Base-by-base conservation (phyloP, 2,888 invertebrate genomes). In the Busseola fusca region DNA sequence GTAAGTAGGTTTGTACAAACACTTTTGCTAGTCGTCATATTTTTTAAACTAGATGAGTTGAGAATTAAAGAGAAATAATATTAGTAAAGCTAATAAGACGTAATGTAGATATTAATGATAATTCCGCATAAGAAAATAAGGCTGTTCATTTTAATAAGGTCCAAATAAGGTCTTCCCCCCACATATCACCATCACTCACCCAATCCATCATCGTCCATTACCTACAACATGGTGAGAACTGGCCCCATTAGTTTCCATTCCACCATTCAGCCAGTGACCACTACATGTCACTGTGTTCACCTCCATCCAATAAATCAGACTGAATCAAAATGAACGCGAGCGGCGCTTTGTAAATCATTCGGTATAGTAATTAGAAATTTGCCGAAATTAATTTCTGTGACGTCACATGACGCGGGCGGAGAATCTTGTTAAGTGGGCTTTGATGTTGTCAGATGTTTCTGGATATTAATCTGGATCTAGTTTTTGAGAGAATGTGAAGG, bases 311-410 rank as follows among this genome's bases (percentile, higher is more conserved):
- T 84, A 84, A 84, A 82, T 84, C 74, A 84, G 72, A 40, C 69
- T 37, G 65, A 80, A 84, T 78, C 77, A 75, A 78, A 83, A 83
- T 83, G 80, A 80, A 78, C 73, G 67, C 72, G 67, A 65, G 59
- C 37, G 58, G 59, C 74, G 76, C 83, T 84, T 80, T 80, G 81
- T 83, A 80, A 82, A 84, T 84, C 78, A 84, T 64, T 70, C 70
- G 56, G 65, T 48, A 73, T 76, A 50, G 82, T 78, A 82, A 82
- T 80, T 84, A 84, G 82, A 82, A 84, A 82, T 82, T 80, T 76
- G 59, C 72, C 59, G 72, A 60, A 80, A 82, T 80, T 82, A 80
- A 84, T 82, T 80, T 82, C 48, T 14, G 68, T 76, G 57, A 78
- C 72, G 71, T 77, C 64, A 79, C n/a, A 9, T 64, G 59, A 45